These are phyloP conservation scores for Turnix velox DNA, from an alignment of 2,113 vertebrate species.

Conservation along the genomic window DNA sequence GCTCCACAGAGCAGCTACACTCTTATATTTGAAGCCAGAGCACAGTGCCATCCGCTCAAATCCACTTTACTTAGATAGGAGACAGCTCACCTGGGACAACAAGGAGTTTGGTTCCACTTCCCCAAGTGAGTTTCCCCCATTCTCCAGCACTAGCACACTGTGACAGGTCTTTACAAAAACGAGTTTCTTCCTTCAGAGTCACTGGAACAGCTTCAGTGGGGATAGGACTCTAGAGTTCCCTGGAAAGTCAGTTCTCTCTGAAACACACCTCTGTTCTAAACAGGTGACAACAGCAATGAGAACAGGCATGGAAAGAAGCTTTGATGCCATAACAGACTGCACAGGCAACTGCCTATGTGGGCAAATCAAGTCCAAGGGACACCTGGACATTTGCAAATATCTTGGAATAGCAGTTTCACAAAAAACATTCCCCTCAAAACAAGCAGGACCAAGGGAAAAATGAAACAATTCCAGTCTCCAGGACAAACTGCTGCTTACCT, in stretches of 20 bases:
- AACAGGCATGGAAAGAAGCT: too few relatives aligned
- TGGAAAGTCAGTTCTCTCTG: too few relatives aligned
- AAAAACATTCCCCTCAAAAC: too few relatives aligned
- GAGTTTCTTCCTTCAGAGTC: not conserved
- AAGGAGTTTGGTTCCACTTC: constrained; percentile 48
- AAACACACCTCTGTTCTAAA: too few relatives aligned
- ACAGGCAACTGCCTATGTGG: accelerated
- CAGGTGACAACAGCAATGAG: too few relatives aligned
- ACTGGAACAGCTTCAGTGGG: too few relatives aligned
- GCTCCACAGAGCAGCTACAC: not conserved
- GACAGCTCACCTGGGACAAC: constrained; percentile 47
- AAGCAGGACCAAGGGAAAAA: not conserved
- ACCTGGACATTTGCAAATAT: not conserved
- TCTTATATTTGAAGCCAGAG: not conserved
- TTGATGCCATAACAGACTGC: accelerated
- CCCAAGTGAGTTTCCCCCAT: constrained; percentile 18
- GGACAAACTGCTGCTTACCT: too few relatives aligned
- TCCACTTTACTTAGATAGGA: not conserved
- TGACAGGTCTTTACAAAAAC: constrained; percentile 55
- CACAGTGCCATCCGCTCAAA: accelerated
- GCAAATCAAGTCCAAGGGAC: not conserved
- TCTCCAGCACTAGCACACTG: not conserved
- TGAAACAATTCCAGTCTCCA: not conserved
- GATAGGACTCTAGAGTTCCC: too few relatives aligned
- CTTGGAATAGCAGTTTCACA: too few relatives aligned